These are phyloP conservation scores for Rhabdomys dilectus DNA, from an alignment of 2,113 vertebrate genomes.

Conservation along the genomic window DNA sequence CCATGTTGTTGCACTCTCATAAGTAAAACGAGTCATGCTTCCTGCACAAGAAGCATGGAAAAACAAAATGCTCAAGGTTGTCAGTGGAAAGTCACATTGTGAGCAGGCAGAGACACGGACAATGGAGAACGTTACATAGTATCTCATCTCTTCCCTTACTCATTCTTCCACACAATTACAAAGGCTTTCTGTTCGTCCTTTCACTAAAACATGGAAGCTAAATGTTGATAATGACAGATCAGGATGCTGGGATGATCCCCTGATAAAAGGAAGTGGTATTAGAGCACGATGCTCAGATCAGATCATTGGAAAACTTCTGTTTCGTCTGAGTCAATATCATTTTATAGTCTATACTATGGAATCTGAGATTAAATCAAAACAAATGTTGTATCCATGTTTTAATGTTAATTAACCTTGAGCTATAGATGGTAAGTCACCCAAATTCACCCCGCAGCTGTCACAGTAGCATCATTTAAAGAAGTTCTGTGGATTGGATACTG, in stretches of 20 bases:
- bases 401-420: not conserved
- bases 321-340: constrained; percentile 1
- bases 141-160: not conserved
- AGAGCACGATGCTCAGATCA: not conserved
- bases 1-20: not conserved
- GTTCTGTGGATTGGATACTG: not conserved
- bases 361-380: not conserved
- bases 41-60: too few relatives aligned
- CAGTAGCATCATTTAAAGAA: not conserved
- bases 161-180: not conserved
- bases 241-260: not conserved
- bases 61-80: not conserved
- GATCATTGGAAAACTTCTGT: not conserved
- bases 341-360: not conserved
- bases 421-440: not conserved
- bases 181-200: not conserved
- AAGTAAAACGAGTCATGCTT: not conserved
- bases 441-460: not conserved
- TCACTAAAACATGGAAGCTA: not conserved
- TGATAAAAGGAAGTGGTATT: not conserved
- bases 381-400: not conserved
- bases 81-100: not conserved
- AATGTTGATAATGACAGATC: not conserved
- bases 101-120: not conserved
- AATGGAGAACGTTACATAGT: not conserved